Conservation (phyloP, 2,797 vertebrate species). For the Taenioides sp. region DNA sequence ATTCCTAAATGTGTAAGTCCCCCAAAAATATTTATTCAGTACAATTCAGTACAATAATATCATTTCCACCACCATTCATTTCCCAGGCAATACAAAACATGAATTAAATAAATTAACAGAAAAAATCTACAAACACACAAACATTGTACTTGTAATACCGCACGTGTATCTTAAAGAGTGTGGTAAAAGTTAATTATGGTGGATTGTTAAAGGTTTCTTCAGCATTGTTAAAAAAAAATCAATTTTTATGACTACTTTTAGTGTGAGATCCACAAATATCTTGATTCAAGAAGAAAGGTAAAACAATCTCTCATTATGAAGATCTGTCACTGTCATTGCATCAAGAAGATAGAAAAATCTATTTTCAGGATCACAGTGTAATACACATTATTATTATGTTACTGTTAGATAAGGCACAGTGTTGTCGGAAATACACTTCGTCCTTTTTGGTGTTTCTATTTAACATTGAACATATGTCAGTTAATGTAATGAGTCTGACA, state of each 20-base stretch:
- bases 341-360: not conserved
- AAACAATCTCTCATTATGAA: not conserved
- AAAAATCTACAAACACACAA: not conserved
- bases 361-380: not conserved
- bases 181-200: not conserved
- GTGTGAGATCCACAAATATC: not conserved
- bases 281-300: not conserved
- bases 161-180: not conserved
- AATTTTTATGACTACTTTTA: not conserved
- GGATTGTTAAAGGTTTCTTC: not conserved
- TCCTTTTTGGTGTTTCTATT: not conserved
- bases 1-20: slow-evolving; percentile 19
- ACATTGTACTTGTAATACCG: not conserved
- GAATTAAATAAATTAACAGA: slow-evolving; percentile 50
- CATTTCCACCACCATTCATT: slow-evolving; percentile 63
- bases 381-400: not conserved
- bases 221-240: not conserved
- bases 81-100: slow-evolving; percentile 16
- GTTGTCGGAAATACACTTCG: not conserved
- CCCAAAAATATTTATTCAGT: slow-evolving; percentile 52
- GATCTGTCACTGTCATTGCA: not conserved
- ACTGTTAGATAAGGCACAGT: slow-evolving; percentile 48
- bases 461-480: not conserved
- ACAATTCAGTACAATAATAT: slow-evolving; percentile 58
- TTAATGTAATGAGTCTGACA: not conserved